Percentiles rank a stretch among this genome's conserved stretches.
phyloP scores from a whole-genome alignment of 2,797 vertebrate genomes.

The Amblyraja radiata region DNA sequence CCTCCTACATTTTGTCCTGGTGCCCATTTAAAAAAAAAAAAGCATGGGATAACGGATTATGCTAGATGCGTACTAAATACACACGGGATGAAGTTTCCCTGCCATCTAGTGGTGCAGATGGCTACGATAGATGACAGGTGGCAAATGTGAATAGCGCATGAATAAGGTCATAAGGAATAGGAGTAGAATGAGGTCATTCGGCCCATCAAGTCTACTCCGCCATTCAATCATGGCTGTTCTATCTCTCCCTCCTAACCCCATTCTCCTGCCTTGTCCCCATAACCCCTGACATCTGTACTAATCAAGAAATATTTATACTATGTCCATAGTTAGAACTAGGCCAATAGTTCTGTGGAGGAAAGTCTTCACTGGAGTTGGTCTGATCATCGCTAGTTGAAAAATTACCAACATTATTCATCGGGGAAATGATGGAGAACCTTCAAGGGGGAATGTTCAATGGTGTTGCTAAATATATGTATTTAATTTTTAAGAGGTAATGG shows the following conservation, averaged over 20 bases:
- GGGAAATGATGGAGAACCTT: background rate
- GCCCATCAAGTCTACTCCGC: too few species aligned
- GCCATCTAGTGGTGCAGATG: background rate
- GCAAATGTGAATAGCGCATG: background rate
- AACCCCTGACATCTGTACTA: too few species aligned
- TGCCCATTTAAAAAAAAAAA: background rate
- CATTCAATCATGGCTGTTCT: too few species aligned
- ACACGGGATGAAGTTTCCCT: background rate
- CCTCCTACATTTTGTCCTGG: background rate
- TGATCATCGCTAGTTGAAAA: background rate
- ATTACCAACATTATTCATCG: background rate
- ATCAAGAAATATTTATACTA: too few species aligned
- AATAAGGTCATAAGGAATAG: too few species aligned
- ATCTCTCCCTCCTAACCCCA: too few species aligned
- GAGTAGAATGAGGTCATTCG: too few species aligned
- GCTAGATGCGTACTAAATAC: background rate
- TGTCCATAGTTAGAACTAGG: background rate
- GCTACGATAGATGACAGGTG: background rate
- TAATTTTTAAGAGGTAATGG: background rate
- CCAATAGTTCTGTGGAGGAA: background rate
- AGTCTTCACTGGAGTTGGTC: background rate
- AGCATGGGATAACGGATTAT: background rate
- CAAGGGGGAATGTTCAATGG: background rate
- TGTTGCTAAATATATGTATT: background rate
- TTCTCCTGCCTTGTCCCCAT: too few species aligned